Evolutionary conservation across 2,113 vertebrate genomes (phyloP).

Genomic region (Limnothrissa miodon): DNA sequence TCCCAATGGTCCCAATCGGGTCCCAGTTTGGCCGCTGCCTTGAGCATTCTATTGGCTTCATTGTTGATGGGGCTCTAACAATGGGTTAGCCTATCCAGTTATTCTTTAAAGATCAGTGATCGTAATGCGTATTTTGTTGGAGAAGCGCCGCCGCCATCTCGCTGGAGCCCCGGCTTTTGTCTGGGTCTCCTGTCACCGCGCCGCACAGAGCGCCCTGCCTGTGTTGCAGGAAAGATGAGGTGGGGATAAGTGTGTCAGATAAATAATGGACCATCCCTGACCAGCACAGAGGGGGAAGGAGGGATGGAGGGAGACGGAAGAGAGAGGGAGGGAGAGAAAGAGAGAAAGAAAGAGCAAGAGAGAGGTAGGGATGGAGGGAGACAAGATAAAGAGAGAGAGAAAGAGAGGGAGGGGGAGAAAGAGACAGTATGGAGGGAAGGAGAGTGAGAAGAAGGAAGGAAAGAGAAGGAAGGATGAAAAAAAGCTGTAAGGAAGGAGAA

Average conservation of each 20-base stretch:
- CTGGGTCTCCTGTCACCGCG: not conserved
- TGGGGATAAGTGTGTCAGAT: conserved; percentile 24
- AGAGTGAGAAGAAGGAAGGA: too few relatives aligned
- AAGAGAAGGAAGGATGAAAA: not conserved
- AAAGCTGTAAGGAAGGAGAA: not conserved
- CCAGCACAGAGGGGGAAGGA: not conserved
- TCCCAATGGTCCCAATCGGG: too few relatives aligned
- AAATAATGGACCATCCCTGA: conserved; percentile 39
- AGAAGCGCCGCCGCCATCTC: conserved; percentile 7
- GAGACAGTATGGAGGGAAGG: not conserved
- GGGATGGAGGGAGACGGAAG: not conserved
- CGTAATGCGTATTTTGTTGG: not conserved
- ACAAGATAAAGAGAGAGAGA: not conserved
- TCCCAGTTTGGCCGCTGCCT: too few relatives aligned
- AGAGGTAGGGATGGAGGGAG: not conserved
- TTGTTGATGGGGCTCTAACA: too few relatives aligned
- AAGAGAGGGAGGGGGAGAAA: not conserved
- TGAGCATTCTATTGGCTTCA: too few relatives aligned
- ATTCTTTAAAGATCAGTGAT: too few relatives aligned
- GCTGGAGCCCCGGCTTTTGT: not conserved
- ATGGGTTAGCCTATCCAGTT: too few relatives aligned
- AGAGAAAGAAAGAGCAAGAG: not conserved
- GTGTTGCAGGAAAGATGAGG: not conserved
- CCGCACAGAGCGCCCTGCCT: not conserved
- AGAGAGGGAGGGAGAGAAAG: not conserved